phyloP scores from a whole-genome alignment of 2,888 invertebrate species.

The Ectemnius continuus region DNA sequence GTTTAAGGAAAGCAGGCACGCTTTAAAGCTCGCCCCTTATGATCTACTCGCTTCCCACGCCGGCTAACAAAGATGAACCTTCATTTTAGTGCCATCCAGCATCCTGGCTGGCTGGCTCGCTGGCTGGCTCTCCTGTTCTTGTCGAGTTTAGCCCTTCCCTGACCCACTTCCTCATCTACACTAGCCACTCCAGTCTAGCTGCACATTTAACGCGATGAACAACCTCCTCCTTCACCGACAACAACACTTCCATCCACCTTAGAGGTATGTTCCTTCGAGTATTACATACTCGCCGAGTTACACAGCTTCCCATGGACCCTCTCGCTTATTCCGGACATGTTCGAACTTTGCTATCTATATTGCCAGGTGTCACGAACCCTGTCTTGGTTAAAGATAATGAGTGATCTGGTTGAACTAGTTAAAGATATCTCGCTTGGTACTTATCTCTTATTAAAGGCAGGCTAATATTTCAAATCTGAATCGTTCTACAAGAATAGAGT shows the following conservation, averaged over 20 bases:
- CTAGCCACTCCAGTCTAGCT: conserved; percentile 56
- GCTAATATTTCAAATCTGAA: too few relatives aligned
- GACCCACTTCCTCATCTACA: conserved; percentile 12
- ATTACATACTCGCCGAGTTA: conserved; percentile 45
- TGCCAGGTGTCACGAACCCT: too few relatives aligned
- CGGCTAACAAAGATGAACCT: conserved; percentile 66
- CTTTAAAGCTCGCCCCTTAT: conserved; percentile 60
- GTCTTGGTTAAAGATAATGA: too few relatives aligned
- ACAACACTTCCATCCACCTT: background rate
- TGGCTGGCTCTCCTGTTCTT: background rate
- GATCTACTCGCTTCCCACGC: conserved; percentile 55
- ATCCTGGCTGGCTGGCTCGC: conserved; percentile 6
- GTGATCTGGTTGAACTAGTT: too few relatives aligned
- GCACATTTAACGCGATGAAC: conserved; percentile 55
- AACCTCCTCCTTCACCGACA: conserved; percentile 17
- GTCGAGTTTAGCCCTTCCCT: conserved; percentile 8
- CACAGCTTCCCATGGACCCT: conserved; percentile 5
- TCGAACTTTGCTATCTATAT: too few relatives aligned
- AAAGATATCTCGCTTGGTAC: too few relatives aligned
- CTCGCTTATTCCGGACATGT: too few relatives aligned
- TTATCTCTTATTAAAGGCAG: too few relatives aligned
- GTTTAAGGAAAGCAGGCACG: conserved; percentile 60
- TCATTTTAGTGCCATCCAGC: conserved; percentile 51
- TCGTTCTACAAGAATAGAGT: too few relatives aligned
- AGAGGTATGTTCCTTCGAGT: conserved; percentile 36